phyloP scores from a whole-genome alignment of 2,113 vertebrate species.

The Psilopsiagon aymara region DNA sequence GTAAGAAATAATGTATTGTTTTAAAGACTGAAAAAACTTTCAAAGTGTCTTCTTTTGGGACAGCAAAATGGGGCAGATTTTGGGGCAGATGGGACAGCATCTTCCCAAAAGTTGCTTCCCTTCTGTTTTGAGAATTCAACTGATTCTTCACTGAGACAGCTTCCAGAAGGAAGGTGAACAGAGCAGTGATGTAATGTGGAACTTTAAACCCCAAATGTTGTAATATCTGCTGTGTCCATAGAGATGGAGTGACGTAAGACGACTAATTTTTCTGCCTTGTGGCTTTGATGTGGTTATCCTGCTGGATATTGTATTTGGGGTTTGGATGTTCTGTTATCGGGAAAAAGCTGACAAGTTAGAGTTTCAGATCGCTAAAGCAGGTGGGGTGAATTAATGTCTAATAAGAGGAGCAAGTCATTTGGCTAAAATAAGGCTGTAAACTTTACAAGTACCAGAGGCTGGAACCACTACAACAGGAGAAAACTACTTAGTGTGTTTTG shows the following conservation, averaged over 20 bases:
- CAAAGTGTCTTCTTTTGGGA: not conserved
- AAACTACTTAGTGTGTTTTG: not conserved
- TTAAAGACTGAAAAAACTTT: not conserved
- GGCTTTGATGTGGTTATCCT: conserved; percentile 30
- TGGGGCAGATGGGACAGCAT: not conserved
- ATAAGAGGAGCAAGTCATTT: not conserved
- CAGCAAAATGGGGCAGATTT: not conserved
- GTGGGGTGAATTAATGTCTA: not conserved
- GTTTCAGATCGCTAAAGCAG: not conserved
- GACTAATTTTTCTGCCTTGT: not conserved
- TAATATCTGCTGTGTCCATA: conserved; percentile 15
- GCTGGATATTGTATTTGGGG: not conserved
- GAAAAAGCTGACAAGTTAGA: not conserved
- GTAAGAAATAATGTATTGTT: not conserved
- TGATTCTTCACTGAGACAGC: not conserved
- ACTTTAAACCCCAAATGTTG: not conserved
- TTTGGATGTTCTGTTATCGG: not conserved
- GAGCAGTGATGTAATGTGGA: not conserved
- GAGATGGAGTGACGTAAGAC: not conserved
- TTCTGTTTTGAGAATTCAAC: not conserved
- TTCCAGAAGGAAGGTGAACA: not conserved
- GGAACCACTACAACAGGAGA: not conserved
- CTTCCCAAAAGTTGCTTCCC: not conserved
- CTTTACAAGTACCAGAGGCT: not conserved
- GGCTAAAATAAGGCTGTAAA: not conserved